Base-by-base conservation (phyloP, 2,797 vertebrate species). In the Anguilla pacifica region DNA sequence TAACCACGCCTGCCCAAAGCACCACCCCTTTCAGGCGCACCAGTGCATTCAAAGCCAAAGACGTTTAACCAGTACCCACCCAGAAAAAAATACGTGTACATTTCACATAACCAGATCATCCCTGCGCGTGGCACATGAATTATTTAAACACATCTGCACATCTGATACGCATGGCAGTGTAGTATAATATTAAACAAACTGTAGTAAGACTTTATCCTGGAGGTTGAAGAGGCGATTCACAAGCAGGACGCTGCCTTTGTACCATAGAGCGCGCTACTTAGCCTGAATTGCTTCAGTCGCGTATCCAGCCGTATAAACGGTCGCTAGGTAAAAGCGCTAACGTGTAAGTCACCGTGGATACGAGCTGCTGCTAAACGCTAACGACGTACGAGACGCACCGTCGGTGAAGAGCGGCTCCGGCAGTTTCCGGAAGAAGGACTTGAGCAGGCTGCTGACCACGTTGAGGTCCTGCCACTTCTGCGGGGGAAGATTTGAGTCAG, bases 381-480 rank as follows among this genome's bases (percentile, higher is more conserved):
- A 67, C n/a, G 9, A 67, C n/a, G 61, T 67, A 67, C 13, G 61
- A n/a, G 31, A 89, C 96, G 95, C 93, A 99, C 98, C 97, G 0
- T 99, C 98, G 0, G 98, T 99, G 93, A 99, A 99, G 31, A 99
- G 95, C 0, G 98, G 98, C 92, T 99, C 98, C 0, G 98, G 98
- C 0, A 99, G 96, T 91, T 99, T 99, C 83, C 98, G 92, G 94
- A 99, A 99, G 94, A 99, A 99, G 51, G 97, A 97, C 89, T 99
- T 99, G 72, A 99, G 94, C 28, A 99, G 95, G 91, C 98, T 99
- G 95, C 98, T 99, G 92, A 99, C 98, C 49, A 99, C 98, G 0
- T 99, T 99, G 90, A 98, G 95, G 91, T 99, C 98, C 93, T 98
- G 98, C 97, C 98, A 99, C 89, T 97, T 96, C 98, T 98, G 94